phyloP scores from a whole-genome alignment of 2,888 invertebrate species.

The Orthosia incerta region DNA sequence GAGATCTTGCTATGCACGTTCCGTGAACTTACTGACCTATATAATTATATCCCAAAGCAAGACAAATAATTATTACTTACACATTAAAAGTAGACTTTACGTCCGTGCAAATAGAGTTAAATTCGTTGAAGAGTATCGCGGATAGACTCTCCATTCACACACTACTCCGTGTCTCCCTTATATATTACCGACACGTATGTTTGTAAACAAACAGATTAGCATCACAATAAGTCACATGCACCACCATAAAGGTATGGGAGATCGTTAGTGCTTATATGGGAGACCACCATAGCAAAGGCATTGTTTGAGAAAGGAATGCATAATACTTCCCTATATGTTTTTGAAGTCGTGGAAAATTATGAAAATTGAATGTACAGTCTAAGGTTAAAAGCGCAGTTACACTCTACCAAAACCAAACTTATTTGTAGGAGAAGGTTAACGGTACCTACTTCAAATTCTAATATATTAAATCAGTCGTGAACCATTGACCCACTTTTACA shows the following conservation, averaged over 20 bases:
- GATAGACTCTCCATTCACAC: constrained; percentile 5
- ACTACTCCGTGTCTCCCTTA: not conserved
- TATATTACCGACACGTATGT: constrained; percentile 27
- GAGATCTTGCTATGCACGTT: too few species aligned
- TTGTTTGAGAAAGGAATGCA: constrained; percentile 48
- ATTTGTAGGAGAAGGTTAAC: too few species aligned
- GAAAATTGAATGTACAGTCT: not conserved
- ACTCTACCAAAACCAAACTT: too few species aligned
- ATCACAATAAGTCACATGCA: constrained; percentile 50
- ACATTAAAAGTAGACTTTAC: not conserved
- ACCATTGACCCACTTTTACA: too few species aligned
- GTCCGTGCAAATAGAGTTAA: not conserved
- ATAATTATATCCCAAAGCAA: too few species aligned
- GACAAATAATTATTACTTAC: not conserved
- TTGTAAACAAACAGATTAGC: constrained; percentile 57
- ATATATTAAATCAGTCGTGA: too few species aligned
- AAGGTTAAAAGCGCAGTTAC: too few species aligned
- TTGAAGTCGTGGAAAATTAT: constrained; percentile 7
- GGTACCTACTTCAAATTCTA: too few species aligned
- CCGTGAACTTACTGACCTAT: too few species aligned
- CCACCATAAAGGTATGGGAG: constrained; percentile 32
- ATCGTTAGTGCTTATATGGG: constrained; percentile 59
- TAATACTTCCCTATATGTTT: constrained; percentile 28
- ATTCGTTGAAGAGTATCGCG: not conserved
- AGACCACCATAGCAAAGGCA: constrained; percentile 61